Base-by-base conservation (phyloP, 2,888 invertebrate species). In the Dicranocentrus wangi region DNA sequence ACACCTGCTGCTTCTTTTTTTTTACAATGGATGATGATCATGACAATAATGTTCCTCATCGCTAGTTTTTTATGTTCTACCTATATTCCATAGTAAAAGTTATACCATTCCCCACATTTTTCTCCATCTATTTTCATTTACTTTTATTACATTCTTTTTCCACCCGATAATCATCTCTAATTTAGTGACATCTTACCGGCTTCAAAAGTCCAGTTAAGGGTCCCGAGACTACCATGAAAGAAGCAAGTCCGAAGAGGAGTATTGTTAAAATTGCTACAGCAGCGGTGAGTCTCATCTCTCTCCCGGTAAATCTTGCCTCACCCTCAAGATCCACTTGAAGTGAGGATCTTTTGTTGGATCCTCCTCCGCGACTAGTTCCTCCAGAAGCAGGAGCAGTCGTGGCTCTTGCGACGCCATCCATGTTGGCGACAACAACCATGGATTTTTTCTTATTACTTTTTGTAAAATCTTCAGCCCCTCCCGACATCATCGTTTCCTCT, bases 261-360 rank as follows among this genome's bases (percentile, higher is more conserved):
- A 85, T 76, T 51, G 82, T 77, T 13, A 85, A 65, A 47, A 85
- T 72, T 42, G 83, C 81, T 70, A 83, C 81, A 70, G 77, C 68
- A 15, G 83, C 71, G 19, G 82, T 81, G 39, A 85, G 75, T 43
- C 73, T 82, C 73, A 73, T 73, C 53, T 73, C 73, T 65, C 73
- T 73, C 65, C 68, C 69, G 13, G 70, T 78, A 39, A 43, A 70
- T 42, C 42, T 51, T 23, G 71, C 13, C 27, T 70, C 78, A 27
- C 70, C 78, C 13, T 61, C 70, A 55, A 76, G 55, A 23, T 60
- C 78, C 51, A 51, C 8, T 8, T 51, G 51, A 8, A 55, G 61
- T n/a, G 55, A 55, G 47, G 71, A 42, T 61, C 61, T 71, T 61
- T 71, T 60, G 27, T 43, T 42, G 0, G 61, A 47, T 47, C 71